These are phyloP conservation scores for Crotalus viridis DNA, from an alignment of 2,113 vertebrate genomes.

Conservation along the genomic window DNA sequence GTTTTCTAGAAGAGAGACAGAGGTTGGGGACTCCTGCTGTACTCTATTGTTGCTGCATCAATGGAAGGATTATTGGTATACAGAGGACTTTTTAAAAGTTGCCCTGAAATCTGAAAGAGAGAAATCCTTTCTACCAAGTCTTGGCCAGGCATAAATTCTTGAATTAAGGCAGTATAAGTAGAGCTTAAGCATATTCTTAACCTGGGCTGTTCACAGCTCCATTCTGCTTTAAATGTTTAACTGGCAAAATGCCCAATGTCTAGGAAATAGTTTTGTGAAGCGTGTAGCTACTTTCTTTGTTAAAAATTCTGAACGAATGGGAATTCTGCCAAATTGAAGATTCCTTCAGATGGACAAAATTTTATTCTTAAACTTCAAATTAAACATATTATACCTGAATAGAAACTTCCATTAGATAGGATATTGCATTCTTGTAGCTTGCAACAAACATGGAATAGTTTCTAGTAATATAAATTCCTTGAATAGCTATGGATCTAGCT, in stretches of 20 bases:
- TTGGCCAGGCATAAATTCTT: background rate
- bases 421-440: background rate
- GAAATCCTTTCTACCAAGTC: background rate
- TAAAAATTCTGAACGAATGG: background rate
- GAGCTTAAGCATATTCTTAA: background rate
- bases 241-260: background rate
- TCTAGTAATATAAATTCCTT: background rate
- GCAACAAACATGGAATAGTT: background rate
- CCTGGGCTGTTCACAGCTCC: background rate
- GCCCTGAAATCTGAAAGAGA: background rate
- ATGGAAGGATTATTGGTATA: background rate
- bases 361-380: background rate
- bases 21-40: background rate
- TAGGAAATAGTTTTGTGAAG: background rate
- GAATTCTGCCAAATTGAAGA: background rate
- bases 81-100: background rate
- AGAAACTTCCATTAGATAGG: background rate
- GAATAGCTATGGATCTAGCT: background rate
- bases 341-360: background rate
- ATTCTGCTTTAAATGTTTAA: background rate
- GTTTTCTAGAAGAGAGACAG: background rate
- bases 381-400: background rate
- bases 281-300: background rate
- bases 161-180: background rate
- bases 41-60: background rate